Evolutionary conservation across 2,888 invertebrate genomes (phyloP).

Genomic region (Congeria kusceri): DNA sequence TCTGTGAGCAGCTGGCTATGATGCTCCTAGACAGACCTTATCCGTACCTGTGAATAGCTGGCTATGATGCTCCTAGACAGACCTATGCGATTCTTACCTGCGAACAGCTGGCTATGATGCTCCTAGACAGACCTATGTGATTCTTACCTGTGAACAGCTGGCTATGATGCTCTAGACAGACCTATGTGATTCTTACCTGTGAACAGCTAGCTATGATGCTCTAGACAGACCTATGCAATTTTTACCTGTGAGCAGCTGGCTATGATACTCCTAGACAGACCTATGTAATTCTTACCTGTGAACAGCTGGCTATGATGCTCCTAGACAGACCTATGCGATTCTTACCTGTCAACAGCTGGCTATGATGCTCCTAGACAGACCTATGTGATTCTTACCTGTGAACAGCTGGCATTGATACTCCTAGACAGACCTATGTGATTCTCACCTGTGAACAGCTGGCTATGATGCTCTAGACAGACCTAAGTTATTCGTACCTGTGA

Average conservation of each 20-base stretch:
- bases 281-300: conserved; percentile 89
- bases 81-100: conserved; percentile 98
- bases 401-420: conserved; percentile 97
- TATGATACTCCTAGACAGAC: conserved; percentile 93
- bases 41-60: conserved; percentile 89
- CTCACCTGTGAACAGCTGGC: conserved; percentile 95
- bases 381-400: conserved; percentile 89
- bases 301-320: conserved; percentile 97
- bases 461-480: conserved; percentile 94
- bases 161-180: conserved; percentile 95
- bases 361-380: conserved; percentile 93
- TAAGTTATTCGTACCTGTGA: conserved; percentile 89
- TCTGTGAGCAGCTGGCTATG: conserved; percentile 97
- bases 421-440: conserved; percentile 90
- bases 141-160: conserved; percentile 94
- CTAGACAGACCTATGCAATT: conserved; percentile 90
- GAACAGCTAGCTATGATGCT: conserved; percentile 97
- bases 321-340: conserved; percentile 90
- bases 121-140: background rate
- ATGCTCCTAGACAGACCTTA: conserved; percentile 91
- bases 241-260: conserved; percentile 95
- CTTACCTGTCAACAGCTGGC: conserved; percentile 95
- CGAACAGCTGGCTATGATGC: conserved; percentile 88
- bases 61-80: conserved; percentile 94
- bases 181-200: conserved; percentile 89